These are phyloP conservation scores for Drosophila percnosoma DNA, from an alignment of 2,888 invertebrate genomes.

Conservation along the genomic window DNA sequence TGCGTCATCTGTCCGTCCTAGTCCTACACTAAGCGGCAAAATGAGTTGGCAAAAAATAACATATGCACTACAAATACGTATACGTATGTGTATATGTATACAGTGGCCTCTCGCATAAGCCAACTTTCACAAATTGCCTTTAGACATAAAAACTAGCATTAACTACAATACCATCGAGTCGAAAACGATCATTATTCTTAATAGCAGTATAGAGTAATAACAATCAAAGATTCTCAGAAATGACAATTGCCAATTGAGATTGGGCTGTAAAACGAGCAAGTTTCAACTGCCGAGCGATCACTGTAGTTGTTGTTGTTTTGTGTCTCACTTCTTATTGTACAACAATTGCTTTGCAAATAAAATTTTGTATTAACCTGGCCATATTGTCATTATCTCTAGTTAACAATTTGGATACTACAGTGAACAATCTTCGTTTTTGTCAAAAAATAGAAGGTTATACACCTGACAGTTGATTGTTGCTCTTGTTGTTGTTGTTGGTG, in stretches of 20 bases:
- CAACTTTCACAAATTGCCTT: not conserved
- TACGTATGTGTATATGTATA: not conserved
- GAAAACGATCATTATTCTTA: not conserved
- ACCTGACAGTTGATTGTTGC: constrained; percentile 21
- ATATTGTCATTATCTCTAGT: not conserved
- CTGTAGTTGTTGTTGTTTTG: not conserved
- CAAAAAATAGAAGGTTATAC: constrained; percentile 4
- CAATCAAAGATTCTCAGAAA: not conserved
- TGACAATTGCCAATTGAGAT: not conserved
- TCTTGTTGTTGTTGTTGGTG: not conserved
- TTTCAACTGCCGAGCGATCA: not conserved
- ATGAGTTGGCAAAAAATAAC: not conserved
- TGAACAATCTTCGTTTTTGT: not conserved
- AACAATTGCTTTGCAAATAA: not conserved
- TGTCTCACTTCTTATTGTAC: not conserved
- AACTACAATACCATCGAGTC: not conserved
- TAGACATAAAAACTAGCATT: not conserved
- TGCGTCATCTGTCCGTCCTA: constrained; percentile 7
- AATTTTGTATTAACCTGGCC: not conserved
- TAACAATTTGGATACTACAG: constrained; percentile 14
- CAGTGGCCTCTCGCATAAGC: not conserved
- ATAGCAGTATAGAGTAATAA: no score
- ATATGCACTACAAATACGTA: not conserved
- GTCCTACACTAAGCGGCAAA: constrained; percentile 14
- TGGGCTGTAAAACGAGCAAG: not conserved